Evolutionary conservation across 2,797 vertebrate genomes (phyloP).

Genomic region (Coccyzus lansbergi): DNA sequence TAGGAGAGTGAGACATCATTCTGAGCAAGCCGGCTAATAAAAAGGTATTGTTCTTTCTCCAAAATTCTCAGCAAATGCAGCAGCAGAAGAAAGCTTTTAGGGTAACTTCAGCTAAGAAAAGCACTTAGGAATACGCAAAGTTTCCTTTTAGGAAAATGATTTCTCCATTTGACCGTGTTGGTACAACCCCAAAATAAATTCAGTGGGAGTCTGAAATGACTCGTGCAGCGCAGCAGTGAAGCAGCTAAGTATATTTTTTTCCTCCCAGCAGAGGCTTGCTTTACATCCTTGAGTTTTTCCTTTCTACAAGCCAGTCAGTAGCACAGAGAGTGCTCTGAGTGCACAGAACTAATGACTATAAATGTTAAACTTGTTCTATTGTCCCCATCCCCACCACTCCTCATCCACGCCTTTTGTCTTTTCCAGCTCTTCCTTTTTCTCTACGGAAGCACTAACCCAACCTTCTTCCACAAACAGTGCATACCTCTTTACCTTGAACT

Average conservation of each 20-base stretch:
- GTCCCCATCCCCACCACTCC: neutral
- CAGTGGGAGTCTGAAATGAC: slow-evolving; percentile 62
- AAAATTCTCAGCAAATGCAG: slow-evolving; percentile 31
- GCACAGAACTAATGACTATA: neutral
- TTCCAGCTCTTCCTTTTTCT: neutral
- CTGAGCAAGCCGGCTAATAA: neutral
- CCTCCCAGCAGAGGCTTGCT: slow-evolving; percentile 54
- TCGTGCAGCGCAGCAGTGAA: slow-evolving; percentile 53
- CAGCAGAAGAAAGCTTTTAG: slow-evolving; percentile 37
- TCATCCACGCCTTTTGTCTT: neutral
- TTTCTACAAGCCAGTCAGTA: neutral
- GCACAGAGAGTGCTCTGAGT: slow-evolving; percentile 20
- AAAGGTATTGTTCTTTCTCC: slow-evolving; percentile 10
- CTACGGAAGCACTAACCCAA: neutral
- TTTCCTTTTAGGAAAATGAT: slow-evolving; percentile 68
- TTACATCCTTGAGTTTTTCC: slow-evolving; percentile 29
- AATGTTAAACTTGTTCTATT: slow-evolving; percentile 20
- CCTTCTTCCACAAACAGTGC: neutral
- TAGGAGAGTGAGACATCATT: slow-evolving; percentile 8
- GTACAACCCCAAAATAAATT: slow-evolving; percentile 75
- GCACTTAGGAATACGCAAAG: slow-evolving; percentile 62
- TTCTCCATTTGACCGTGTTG: slow-evolving; percentile 70
- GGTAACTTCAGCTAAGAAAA: slow-evolving; percentile 69
- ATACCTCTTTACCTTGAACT: neutral
- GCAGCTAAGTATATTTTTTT: slow-evolving; percentile 58